phyloP scores from a whole-genome alignment of 92 coral and sea anemone genomes.

The Zoanthus solanderi region DNA sequence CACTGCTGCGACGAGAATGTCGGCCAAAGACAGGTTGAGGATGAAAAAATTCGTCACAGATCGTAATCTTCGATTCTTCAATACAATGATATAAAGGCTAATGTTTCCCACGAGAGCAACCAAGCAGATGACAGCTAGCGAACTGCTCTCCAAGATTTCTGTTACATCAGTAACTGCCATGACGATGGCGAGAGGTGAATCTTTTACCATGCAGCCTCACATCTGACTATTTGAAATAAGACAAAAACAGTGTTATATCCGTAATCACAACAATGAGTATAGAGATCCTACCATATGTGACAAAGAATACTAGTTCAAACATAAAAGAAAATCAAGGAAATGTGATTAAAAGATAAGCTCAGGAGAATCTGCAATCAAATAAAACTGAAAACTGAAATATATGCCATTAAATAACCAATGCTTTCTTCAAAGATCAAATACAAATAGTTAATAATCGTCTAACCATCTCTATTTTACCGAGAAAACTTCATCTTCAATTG shows the following conservation, averaged over 20 bases:
- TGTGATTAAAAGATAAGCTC: too few species aligned
- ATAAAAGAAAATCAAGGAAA: too few species aligned
- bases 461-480: too few species aligned
- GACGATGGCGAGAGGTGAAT: background rate
- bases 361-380: too few species aligned
- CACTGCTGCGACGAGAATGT: constrained; percentile 71
- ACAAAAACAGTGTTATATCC: background rate
- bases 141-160: constrained; percentile 56
- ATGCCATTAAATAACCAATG: too few species aligned
- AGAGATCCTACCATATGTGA: too few species aligned
- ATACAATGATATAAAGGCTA: constrained; percentile 60
- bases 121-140: constrained; percentile 65
- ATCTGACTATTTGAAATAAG: background rate
- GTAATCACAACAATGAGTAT: too few species aligned
- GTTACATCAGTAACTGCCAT: background rate
- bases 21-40: constrained; percentile 79
- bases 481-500: too few species aligned
- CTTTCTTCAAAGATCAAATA: too few species aligned
- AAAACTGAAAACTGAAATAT: too few species aligned
- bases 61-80: constrained; percentile 56
- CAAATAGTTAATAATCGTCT: too few species aligned
- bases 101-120: constrained; percentile 69
- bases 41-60: constrained; percentile 76
- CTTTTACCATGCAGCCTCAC: background rate
- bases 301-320: too few species aligned